Conservation (phyloP, 2,888 invertebrate species). For the Caenorhabditis plicata region DNA sequence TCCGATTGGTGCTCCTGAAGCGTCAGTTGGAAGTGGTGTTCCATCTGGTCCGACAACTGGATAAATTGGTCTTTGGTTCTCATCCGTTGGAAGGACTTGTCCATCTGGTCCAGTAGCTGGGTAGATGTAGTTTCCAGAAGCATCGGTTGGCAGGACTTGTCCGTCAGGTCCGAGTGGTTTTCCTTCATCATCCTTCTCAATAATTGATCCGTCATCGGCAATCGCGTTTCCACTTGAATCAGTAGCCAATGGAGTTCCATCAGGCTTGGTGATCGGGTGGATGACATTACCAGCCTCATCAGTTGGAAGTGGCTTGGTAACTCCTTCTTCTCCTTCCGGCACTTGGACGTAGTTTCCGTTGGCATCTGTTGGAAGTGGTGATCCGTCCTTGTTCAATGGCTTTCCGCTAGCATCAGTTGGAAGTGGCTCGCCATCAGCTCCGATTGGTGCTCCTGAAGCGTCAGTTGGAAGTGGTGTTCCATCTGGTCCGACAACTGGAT, state of each 20-base stretch:
- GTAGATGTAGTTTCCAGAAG: constrained; percentile 14
- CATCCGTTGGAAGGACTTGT: constrained; percentile 15
- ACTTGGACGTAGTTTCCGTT: constrained; percentile 3
- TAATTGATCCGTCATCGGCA: constrained; percentile 5
- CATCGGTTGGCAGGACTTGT: constrained; percentile 11
- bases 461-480: constrained; percentile 3
- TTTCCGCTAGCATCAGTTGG: constrained; percentile 20
- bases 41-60: constrained; percentile 33
- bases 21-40: constrained; percentile 25
- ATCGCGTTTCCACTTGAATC: constrained; percentile 30
- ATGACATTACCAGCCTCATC: constrained; percentile 17
- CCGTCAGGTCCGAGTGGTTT: constrained; percentile 28
- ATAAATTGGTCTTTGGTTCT: constrained; percentile 9
- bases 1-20: constrained; percentile 17
- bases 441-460: constrained; percentile 15
- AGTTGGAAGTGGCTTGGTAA: constrained; percentile 4
- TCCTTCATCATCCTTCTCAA: constrained; percentile 14
- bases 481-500: constrained; percentile 15
- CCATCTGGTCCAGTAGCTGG: constrained; percentile 31
- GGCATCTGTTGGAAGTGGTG: constrained; percentile 7
- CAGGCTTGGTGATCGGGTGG: constrained; percentile 21
- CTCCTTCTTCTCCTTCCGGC: not conserved
- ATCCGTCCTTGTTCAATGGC: constrained; percentile 5
- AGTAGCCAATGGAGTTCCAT: constrained; percentile 16
- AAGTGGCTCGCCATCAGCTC: constrained; percentile 8